Percentiles rank a stretch among this genome's conserved stretches.
Evolutionary conservation across 2,113 vertebrate species (phyloP).

Genomic region (Micromys minutus): DNA sequence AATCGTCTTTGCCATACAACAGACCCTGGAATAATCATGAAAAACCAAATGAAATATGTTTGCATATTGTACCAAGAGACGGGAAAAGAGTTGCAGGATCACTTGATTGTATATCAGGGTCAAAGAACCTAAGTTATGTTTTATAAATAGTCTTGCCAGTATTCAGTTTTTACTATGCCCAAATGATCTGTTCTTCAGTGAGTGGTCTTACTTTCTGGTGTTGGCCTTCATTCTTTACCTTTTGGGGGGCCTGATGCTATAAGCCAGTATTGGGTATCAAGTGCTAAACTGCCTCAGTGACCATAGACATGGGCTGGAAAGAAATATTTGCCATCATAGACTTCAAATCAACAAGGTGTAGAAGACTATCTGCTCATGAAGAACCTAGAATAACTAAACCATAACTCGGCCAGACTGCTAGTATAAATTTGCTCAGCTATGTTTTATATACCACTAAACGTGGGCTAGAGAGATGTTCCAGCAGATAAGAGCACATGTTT

Average conservation of each 20-base stretch:
- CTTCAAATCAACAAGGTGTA: not conserved
- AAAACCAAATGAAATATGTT: not conserved
- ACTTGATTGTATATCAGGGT: not conserved
- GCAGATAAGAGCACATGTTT: not conserved
- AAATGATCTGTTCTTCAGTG: not conserved
- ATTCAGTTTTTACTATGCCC: not conserved
- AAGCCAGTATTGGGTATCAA: not conserved
- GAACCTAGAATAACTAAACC: not conserved
- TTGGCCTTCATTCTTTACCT: not conserved
- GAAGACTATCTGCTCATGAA: not conserved
- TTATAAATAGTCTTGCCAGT: not conserved
- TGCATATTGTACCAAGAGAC: not conserved
- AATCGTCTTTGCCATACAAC: not conserved
- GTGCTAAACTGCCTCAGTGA: not conserved
- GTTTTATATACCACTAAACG: not conserved
- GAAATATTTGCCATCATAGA: not conserved
- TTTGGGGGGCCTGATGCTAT: not conserved
- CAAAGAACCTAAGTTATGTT: not conserved
- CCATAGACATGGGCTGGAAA: not conserved
- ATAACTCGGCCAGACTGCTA: not conserved
- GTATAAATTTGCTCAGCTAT: not conserved
- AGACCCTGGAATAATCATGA: not conserved
- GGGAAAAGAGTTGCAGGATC: not conserved
- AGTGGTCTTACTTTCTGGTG: not conserved
- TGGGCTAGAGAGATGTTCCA: not conserved